These are phyloP conservation scores for Branchipolynoe longqiensis DNA, from an alignment of 2,888 invertebrate species.

Conservation along the genomic window DNA sequence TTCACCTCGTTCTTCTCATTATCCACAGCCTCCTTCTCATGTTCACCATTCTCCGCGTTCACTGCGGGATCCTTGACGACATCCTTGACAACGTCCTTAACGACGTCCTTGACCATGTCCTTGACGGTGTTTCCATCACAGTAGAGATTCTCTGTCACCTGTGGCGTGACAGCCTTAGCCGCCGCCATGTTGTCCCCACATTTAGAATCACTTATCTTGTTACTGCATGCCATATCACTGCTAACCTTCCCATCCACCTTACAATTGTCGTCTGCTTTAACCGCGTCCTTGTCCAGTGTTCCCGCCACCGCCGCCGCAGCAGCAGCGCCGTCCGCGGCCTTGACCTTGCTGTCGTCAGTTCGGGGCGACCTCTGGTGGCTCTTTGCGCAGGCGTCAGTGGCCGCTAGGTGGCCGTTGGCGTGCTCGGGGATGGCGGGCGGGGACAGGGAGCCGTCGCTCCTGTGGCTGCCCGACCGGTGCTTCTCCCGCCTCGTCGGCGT, in stretches of 20 bases:
- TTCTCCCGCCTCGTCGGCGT: conserved; percentile 34
- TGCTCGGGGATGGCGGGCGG: conserved; percentile 39
- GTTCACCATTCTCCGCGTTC: conserved; percentile 30
- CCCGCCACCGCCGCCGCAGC: not conserved
- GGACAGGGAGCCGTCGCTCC: conserved; percentile 18
- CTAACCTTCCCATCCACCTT: no score
- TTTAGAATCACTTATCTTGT: no score
- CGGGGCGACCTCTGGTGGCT: not conserved
- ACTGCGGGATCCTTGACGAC: not conserved
- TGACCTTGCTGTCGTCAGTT: no score
- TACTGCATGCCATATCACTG: no score
- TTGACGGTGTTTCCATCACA: not conserved
- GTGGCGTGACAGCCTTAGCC: not conserved
- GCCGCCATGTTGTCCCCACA: no score
- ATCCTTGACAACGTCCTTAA: no score
- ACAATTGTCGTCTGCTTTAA: not conserved
- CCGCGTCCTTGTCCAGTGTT: not conserved
- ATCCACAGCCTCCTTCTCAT: not conserved
- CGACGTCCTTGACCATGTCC: not conserved
- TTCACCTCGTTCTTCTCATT: conserved; percentile 50
- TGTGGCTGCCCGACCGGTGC: not conserved
- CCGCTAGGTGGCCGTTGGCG: not conserved
- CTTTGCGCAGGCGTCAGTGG: not conserved
- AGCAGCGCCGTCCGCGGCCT: not conserved
- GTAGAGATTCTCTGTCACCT: conserved; percentile 1